Conservation (phyloP, 37 sponge, comb jelly and placozoan species). For the Hexactinellida sp. region DNA sequence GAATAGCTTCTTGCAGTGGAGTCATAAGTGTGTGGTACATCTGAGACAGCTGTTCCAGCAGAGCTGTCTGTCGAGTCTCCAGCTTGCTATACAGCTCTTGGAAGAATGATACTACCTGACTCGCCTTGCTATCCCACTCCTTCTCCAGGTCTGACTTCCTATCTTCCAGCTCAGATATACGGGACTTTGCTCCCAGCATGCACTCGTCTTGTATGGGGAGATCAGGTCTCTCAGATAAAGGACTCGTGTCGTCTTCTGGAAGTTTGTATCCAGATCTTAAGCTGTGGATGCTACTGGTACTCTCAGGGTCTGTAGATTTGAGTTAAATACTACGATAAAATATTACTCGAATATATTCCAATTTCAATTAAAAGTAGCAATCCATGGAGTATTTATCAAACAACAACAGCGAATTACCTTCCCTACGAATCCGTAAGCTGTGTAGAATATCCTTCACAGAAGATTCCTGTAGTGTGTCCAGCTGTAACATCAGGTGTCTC, state of each 20-base stretch:
- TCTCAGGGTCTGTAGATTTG: no score
- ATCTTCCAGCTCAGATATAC: background rate
- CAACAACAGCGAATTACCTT: no score
- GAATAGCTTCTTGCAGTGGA: background rate
- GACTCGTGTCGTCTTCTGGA: background rate
- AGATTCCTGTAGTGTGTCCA: background rate
- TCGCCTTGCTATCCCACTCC: background rate
- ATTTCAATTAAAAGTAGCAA: no score
- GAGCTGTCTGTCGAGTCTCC: background rate
- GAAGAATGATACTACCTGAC: background rate
- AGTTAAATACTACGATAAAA: no score
- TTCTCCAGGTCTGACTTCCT: background rate
- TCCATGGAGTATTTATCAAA: no score
- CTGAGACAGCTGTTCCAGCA: background rate
- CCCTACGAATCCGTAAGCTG: background rate
- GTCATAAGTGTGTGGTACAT: background rate
- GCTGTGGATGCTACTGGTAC: no score
- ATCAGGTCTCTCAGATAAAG: background rate
- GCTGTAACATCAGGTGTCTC: background rate
- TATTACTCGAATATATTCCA: no score
- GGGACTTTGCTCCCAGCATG: background rate
- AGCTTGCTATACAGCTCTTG: background rate
- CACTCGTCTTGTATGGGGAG: background rate
- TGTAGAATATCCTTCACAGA: background rate
- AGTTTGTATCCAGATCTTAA: background rate